These are phyloP conservation scores for Plebejus anna DNA, from an alignment of 2,888 invertebrate species.

Conservation along the genomic window DNA sequence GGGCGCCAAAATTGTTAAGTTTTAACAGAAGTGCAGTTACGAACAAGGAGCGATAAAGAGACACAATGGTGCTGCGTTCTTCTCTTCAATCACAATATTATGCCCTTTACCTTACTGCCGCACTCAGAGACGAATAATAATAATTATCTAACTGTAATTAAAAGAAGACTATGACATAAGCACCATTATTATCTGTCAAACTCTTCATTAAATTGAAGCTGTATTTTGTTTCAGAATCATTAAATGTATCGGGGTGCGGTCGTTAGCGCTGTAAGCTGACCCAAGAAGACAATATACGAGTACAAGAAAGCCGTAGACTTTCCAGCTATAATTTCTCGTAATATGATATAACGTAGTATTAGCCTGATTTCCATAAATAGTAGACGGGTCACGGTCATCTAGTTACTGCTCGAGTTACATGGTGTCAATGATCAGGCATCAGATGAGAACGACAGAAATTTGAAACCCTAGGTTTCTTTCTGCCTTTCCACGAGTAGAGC, in stretches of 20 bases:
- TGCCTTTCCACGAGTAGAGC: neutral
- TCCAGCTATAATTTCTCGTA: neutral
- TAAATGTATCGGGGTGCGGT: too few relatives aligned
- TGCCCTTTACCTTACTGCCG: neutral
- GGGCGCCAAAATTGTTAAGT: neutral
- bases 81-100: too few relatives aligned
- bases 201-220: too few relatives aligned
- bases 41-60: neutral
- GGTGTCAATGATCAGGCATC: neutral
- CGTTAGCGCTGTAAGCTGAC: neutral
- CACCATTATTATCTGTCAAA: too few relatives aligned
- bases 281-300: neutral
- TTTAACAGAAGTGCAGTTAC: neutral
- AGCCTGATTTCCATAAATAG: slow-evolving; percentile 11
- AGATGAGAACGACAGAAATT: neutral
- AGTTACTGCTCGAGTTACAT: neutral
- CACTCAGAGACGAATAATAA: too few relatives aligned
- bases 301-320: neutral
- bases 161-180: too few relatives aligned
- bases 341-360: slow-evolving; percentile 14
- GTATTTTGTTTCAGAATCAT: too few relatives aligned
- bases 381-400: neutral
- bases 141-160: too few relatives aligned
- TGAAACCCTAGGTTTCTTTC: neutral
- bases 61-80: too few relatives aligned